phyloP scores from a whole-genome alignment of 2,888 invertebrate genomes.

The Blera fallax region DNA sequence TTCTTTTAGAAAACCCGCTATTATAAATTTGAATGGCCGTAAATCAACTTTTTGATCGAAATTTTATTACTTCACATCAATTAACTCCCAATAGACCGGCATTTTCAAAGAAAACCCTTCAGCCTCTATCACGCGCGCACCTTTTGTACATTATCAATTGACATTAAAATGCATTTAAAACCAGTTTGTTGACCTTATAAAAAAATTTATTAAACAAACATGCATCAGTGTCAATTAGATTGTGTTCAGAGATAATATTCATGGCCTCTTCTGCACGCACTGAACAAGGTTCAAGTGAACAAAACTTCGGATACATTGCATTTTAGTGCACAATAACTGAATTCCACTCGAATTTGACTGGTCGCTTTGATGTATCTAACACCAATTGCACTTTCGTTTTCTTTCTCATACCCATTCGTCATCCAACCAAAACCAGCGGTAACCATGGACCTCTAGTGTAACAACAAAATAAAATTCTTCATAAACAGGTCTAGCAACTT shows the following conservation, averaged over 20 bases:
- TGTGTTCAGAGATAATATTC: neutral
- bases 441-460: neutral
- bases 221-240: slow-evolving; percentile 12
- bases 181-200: slow-evolving; percentile 2
- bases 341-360: neutral
- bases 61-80: slow-evolving; percentile 1
- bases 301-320: neutral
- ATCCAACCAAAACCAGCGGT: neutral
- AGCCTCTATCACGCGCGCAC: neutral
- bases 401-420: slow-evolving; percentile 35
- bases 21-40: neutral
- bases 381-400: slow-evolving; percentile 56
- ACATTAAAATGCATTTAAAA: neutral
- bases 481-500: slow-evolving; percentile 57
- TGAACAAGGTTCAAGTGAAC: neutral
- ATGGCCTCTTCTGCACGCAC: neutral
- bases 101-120: neutral
- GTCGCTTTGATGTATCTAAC: neutral
- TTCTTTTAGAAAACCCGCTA: neutral
- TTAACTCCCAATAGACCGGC: neutral
- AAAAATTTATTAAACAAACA: slow-evolving; percentile 19
- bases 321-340: neutral
- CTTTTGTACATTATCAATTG: neutral
- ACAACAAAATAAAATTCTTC: neutral
- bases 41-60: neutral